A percentile compares a stretch with the other conserved stretches of the same genome.
phyloP scores from a whole-genome alignment of 2,888 invertebrate genomes.

The Nasonovia ribisnigri region DNA sequence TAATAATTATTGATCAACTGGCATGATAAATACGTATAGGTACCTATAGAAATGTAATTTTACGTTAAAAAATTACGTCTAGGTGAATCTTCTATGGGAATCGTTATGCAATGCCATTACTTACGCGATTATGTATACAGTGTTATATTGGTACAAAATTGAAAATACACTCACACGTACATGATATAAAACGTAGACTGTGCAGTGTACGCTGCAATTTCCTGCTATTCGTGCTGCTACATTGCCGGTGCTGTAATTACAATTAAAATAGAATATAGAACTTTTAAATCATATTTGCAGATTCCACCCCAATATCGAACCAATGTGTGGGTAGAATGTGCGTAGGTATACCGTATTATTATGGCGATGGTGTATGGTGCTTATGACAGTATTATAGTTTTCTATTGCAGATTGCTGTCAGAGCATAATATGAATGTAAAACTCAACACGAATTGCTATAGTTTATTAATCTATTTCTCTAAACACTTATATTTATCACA shows the following conservation, averaged over 20 bases:
- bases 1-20: background rate
- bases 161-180: background rate
- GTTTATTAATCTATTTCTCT: background rate
- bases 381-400: background rate
- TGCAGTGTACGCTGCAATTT: background rate
- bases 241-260: background rate
- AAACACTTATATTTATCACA: too few species aligned
- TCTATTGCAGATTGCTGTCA: background rate
- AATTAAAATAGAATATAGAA: background rate
- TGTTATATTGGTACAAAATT: conserved; percentile 1
- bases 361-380: background rate
- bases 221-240: background rate
- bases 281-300: conserved; percentile 26
- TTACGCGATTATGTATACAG: background rate
- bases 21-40: background rate
- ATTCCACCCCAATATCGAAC: background rate
- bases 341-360: background rate
- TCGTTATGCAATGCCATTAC: background rate
- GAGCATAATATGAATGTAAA: background rate
- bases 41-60: background rate
- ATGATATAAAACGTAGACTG: background rate
- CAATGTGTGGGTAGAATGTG: background rate
- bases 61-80: background rate
- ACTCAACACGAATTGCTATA: background rate
- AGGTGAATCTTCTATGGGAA: background rate